Evolutionary conservation across 2,797 vertebrate genomes (phyloP), one percentile per base, ranked within the genome.

Genomic region (Peromyscus attwateri): DNA sequence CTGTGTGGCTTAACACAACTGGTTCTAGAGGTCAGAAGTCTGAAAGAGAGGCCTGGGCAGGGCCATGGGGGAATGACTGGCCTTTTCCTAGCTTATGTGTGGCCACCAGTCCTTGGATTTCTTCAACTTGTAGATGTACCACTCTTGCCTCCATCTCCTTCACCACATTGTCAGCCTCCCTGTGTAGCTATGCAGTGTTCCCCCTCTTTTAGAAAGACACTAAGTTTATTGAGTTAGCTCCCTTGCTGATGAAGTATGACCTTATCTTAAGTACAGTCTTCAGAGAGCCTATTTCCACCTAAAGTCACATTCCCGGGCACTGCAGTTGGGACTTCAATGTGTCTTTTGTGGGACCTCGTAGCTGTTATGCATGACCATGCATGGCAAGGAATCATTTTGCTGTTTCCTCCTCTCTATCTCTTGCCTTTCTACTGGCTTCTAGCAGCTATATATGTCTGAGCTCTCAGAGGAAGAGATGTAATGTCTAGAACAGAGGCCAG

Each of bases 351-450:
- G n/a, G 64, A 2, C 6, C 34, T 37, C 6, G 3, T 2, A 17
- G 70, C 11, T 82, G 3, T 71, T 29, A 13, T 7, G 1, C 1
- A 1, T 0, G 7, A 52, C 62, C 11, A 2, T 0, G 0, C 2
- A 0, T 34, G 55, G 13, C 62, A 43, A 31, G 23, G 4, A 46
- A 27, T 49, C 31, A 3, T 43, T 8, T 71, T 52, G 5, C 2
- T 21, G 14, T 73, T 66, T 70, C 2, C 3, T 6, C 19, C 19
- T 34, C 4, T 0, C 6, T 80, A 40, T 52, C 23, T 23, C 6
- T 16, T n/a, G 19, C 29, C 25, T 94, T 82, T 31, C 64, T 16
- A 21, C 31, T 16, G 6, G 31, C 2, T 11, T 77, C 66, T 52
- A 29, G 40, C 17, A 57, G 80, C 25, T 55, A 60, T 75, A 13